Conservation (phyloP, 2,888 invertebrate genomes). For the Melangyna quadrimaculata region DNA sequence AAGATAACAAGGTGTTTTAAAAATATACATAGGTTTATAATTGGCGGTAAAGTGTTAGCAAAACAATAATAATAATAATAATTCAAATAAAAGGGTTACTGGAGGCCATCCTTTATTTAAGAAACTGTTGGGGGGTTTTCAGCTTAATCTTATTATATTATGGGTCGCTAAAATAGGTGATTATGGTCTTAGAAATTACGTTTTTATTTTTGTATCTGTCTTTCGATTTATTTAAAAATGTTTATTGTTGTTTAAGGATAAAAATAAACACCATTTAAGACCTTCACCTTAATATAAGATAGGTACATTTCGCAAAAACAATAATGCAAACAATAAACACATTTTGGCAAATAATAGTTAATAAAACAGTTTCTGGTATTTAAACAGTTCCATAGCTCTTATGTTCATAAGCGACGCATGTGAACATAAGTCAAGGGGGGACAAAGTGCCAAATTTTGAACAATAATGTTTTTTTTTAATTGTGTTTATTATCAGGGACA, state of each 20-base stretch:
- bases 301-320: neutral
- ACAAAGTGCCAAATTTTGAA: neutral
- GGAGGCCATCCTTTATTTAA: neutral
- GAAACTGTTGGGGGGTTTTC: neutral
- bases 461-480: neutral
- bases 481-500: neutral
- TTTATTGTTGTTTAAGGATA: neutral
- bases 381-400: neutral
- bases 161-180: neutral
- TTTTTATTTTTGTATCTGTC: neutral
- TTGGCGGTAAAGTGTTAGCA: conserved; percentile 18
- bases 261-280: neutral
- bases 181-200: neutral
- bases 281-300: neutral
- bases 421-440: neutral
- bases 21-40: neutral
- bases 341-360: neutral
- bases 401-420: neutral
- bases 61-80: conserved; percentile 13
- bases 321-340: neutral
- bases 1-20: conserved; percentile 9
- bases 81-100: neutral
- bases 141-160: neutral
- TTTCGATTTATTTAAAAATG: neutral
- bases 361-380: neutral